Base-by-base conservation (phyloP, 92 coral and sea anemone genomes). In the Ricordea florida region DNA sequence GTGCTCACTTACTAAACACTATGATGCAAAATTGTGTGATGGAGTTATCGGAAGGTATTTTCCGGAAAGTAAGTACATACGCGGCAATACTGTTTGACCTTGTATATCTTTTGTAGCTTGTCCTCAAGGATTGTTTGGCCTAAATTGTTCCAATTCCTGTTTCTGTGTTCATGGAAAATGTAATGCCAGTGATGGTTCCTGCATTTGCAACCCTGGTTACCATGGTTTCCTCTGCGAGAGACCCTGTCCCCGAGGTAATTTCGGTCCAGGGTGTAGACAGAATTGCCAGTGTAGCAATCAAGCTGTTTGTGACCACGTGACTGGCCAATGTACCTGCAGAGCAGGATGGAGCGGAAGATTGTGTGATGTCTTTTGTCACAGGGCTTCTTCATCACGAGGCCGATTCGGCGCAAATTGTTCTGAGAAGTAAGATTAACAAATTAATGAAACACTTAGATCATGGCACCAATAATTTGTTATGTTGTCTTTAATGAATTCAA, bases 311-410 rank as follows among this genome's bases (percentile, higher is more conserved):
- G 81, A 89, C 42, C 75, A 67, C 46, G 61, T 73, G 33, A 89
- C 90, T 4, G 98, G 96, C 35, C 73, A 50, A 43, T 94, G 98
- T 76, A 60, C 22, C 15, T 94, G 98, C 28, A 25, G 40, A 3
- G 72, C 91, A 9, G 98, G 98, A 1, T 94, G 93, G 93, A 47
- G 49, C 40, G 98, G 97, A 4, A 53, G 29, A 16, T 77, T 52
- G 28, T 91, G 97, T 59, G 36, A 76, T 31, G 24, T 15, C n/a
- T 83, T 64, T 0, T 91, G 97, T 30, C 24, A 15, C 6, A 8
- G 26, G 8, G 48, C 51, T 4, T 23, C 50, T 0, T 7, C 28
- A 5, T 10, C 36, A 3, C 73, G 38, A 17, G 89, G 96, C 38
- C 31, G 8, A 57, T 74, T 77, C 78, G 96, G 96, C 26, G 76